Conservation (phyloP, 2,888 invertebrate species). For the Anticlea derivata region DNA sequence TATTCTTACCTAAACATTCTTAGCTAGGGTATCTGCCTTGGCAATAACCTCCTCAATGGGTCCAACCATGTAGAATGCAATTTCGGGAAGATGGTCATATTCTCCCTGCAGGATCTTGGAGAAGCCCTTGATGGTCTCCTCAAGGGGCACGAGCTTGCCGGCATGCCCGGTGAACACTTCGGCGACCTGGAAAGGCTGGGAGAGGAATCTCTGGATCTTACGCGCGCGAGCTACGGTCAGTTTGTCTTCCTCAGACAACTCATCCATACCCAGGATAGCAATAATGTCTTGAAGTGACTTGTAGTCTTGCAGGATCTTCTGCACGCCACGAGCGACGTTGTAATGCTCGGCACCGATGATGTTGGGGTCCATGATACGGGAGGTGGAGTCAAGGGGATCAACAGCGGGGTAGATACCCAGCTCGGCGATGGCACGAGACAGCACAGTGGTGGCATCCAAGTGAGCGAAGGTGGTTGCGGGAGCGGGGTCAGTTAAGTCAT, state of each 20-base stretch:
- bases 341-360: constrained; percentile 96
- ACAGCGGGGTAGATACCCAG: constrained; percentile 97
- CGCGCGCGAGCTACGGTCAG: constrained; percentile 96
- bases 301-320: constrained; percentile 95
- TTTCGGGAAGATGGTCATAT: constrained; percentile 95
- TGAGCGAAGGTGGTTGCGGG: constrained; percentile 98
- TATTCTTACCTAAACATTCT: constrained; percentile 80
- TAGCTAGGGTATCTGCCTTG: constrained; percentile 91
- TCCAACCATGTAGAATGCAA: constrained; percentile 98
- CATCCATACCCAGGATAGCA: constrained; percentile 94
- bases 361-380: constrained; percentile 97
- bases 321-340: constrained; percentile 94
- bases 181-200: constrained; percentile 96
- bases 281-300: constrained; percentile 93
- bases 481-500: constrained; percentile 98
- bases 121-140: constrained; percentile 95
- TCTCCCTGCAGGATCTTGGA: constrained; percentile 92
- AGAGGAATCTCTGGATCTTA: constrained; percentile 97
- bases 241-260: constrained; percentile 97
- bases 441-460: constrained; percentile 97
- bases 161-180: constrained; percentile 97
- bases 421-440: constrained; percentile 96
- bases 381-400: constrained; percentile 96
- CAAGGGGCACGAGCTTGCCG: constrained; percentile 94
- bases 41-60: constrained; percentile 94